These are phyloP conservation scores for Oenanthe oenanthe DNA, from an alignment of 2,113 vertebrate genomes.

Conservation along the genomic window DNA sequence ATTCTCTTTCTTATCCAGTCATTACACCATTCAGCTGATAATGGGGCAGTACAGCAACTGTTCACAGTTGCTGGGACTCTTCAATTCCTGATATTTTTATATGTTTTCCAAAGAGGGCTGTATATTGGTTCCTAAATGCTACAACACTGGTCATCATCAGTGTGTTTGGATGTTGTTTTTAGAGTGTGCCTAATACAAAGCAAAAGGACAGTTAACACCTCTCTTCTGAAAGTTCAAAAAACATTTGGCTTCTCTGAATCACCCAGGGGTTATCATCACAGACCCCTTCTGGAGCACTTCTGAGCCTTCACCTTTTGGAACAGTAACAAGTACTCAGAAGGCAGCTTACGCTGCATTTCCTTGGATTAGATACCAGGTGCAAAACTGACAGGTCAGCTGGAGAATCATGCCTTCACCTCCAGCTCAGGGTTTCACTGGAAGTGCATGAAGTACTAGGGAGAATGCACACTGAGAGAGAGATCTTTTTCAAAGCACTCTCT, in stretches of 20 bases:
- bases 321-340: neutral
- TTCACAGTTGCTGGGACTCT: neutral
- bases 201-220: neutral
- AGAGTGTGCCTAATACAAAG: neutral
- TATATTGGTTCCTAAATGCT: neutral
- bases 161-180: neutral
- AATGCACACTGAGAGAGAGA: neutral
- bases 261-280: neutral
- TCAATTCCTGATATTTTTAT: neutral
- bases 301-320: neutral
- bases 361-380: neutral
- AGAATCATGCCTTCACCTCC: neutral
- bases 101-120: neutral
- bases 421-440: neutral
- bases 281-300: neutral
- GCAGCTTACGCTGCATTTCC: neutral
- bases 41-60: neutral
- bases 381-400: neutral
- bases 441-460: accelerated
- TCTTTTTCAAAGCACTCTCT: neutral
- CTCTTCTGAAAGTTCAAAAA: neutral
- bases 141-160: neutral
- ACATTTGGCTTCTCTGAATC: neutral
- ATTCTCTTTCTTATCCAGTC: neutral
- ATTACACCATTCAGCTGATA: neutral